phyloP scores from a whole-genome alignment of 2,888 invertebrate species.

The Athripsodes cinereus region DNA sequence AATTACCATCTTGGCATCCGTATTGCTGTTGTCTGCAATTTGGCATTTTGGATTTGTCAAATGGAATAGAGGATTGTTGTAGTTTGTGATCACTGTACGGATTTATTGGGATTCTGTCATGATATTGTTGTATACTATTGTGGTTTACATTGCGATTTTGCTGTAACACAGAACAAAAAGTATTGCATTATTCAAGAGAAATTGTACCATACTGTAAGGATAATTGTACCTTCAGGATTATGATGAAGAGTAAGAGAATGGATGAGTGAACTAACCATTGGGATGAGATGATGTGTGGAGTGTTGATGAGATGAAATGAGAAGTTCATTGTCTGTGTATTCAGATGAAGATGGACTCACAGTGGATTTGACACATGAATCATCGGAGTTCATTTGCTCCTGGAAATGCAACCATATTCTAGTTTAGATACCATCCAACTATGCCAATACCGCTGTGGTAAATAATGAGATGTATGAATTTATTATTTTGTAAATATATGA shows the following conservation, averaged over 20 bases:
- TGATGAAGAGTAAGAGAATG: neutral
- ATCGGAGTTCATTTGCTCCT: conserved; percentile 48
- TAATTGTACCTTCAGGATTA: neutral
- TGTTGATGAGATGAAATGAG: conserved; percentile 26
- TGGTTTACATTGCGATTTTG: conserved; percentile 25
- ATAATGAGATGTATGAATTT: too few relatives aligned
- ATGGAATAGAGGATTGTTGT: conserved; percentile 23
- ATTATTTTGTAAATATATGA: too few relatives aligned
- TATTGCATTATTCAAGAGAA: too few relatives aligned
- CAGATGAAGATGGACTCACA: conserved; percentile 50
- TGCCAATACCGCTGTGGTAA: too few relatives aligned
- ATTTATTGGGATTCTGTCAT: conserved; percentile 22
- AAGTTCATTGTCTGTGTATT: conserved; percentile 36
- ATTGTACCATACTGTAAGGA: too few relatives aligned
- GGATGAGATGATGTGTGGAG: conserved; percentile 26
- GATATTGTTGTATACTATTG: conserved; percentile 18
- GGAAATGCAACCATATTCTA: conserved; percentile 14
- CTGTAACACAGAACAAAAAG: conserved; percentile 10
- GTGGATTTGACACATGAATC: conserved; percentile 52
- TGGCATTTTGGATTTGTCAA: conserved; percentile 19
- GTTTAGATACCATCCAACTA: too few relatives aligned
- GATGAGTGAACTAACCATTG: conserved; percentile 21
- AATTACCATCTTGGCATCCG: conserved; percentile 37
- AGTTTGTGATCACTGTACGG: conserved; percentile 25
- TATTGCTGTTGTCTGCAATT: conserved; percentile 30